Conservation (phyloP, 1,140 invertebrate species). For the Delia radicum region DNA sequence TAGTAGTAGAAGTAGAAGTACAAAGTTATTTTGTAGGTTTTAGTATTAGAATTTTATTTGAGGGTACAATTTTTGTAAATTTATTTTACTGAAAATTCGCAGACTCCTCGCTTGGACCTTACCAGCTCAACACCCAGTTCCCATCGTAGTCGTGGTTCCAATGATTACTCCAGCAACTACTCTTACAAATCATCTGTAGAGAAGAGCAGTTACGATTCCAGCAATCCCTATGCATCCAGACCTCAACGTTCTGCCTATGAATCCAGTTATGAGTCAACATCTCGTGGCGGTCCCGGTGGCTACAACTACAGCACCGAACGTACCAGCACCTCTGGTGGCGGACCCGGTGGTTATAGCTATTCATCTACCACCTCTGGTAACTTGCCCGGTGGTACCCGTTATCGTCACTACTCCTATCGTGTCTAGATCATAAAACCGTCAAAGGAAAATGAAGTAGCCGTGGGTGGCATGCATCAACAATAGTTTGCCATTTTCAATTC, state of each 20-base stretch:
- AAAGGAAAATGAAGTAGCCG: constrained; percentile 3
- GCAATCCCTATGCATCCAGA: constrained; percentile 60
- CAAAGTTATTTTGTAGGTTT: background rate
- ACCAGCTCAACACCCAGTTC: constrained; percentile 73
- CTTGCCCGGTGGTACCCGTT: constrained; percentile 75
- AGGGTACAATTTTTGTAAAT: constrained; percentile 16
- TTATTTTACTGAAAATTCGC: constrained; percentile 54
- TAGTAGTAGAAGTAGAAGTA: background rate
- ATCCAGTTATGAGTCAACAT: constrained; percentile 67
- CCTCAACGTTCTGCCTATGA: constrained; percentile 66
- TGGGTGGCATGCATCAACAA: background rate
- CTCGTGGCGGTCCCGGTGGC: constrained; percentile 65
- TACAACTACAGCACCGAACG: constrained; percentile 75
- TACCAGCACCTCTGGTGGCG: constrained; percentile 66
- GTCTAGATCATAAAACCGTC: constrained; percentile 63
- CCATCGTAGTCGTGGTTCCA: constrained; percentile 57
- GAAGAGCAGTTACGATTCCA: constrained; percentile 57
- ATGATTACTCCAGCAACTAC: constrained; percentile 81
- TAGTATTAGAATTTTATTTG: background rate
- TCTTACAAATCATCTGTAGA: constrained; percentile 68
- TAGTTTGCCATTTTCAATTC: no score
- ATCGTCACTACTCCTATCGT: constrained; percentile 82
- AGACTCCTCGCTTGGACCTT: constrained; percentile 83
- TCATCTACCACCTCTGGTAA: constrained; percentile 72
- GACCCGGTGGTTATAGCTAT: constrained; percentile 80